A percentile compares a stretch with the other conserved stretches of the same genome.
These are phyloP conservation scores for Euphydryas editha DNA, from an alignment of 2,888 invertebrate genomes.

Conservation along the genomic window DNA sequence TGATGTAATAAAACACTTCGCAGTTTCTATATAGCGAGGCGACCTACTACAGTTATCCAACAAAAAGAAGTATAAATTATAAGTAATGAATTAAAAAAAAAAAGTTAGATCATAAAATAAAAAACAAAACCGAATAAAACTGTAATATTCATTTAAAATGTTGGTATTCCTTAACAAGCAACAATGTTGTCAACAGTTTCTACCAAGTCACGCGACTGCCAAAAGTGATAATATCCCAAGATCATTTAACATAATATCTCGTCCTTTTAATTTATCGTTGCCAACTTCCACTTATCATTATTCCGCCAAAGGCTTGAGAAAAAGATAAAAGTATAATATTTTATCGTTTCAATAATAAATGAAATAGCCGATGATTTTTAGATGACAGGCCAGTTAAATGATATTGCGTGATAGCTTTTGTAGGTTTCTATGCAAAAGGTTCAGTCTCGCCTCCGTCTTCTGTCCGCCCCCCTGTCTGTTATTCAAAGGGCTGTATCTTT, in stretches of 20 bases:
- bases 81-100: neutral
- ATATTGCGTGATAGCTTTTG: too few relatives aligned
- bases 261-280: neutral
- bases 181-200: neutral
- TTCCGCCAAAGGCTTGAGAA: neutral
- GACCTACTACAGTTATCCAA: neutral
- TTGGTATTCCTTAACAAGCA: neutral
- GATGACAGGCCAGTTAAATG: too few relatives aligned
- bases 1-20: neutral
- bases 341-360: neutral
- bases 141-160: neutral
- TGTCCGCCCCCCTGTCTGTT: too few relatives aligned
- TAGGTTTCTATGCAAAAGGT: too few relatives aligned
- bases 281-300: neutral
- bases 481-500: too few relatives aligned
- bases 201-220: slow-evolving; percentile 1
- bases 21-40: neutral
- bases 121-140: neutral
- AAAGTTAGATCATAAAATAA: neutral
- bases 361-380: too few relatives aligned
- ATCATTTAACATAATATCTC: slow-evolving; percentile 5
- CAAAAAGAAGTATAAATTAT: neutral
- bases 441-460: too few relatives aligned
- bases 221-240: slow-evolving; percentile 4
- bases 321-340: neutral